Evolutionary conservation across 2,113 vertebrate genomes (phyloP), one percentile per base, ranked within the genome.

Genomic region (Gavialis gangeticus): DNA sequence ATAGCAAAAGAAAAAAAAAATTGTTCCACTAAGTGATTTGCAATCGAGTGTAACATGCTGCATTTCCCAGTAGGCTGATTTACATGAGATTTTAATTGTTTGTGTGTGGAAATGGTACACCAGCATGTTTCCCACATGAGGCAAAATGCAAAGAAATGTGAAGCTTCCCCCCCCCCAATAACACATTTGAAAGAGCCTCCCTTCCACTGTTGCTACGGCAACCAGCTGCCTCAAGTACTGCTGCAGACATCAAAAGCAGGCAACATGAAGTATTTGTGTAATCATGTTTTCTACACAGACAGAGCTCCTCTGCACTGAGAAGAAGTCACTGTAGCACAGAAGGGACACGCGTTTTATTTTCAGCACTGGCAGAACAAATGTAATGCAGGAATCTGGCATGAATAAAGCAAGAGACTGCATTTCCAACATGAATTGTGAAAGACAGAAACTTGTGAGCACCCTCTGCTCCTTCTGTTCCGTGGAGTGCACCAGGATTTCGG

Each of bases 231-330:
- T 78, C 14, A 60, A 92, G 60, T 64, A 66, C 85, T 75, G 25
- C 24, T 82, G 63, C 84, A 93, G 87, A 95, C 92, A 88, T 92
- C 57, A 85, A 82, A 78, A 93, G 75, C 62, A 86, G 63, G 28
- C 94, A 85, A n/a, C 88, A 91, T 78, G 82, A 96, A 97, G 92
- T 95, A 90, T 97, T 96, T 91, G 73, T 84, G 73, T 57, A 95
- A 95, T 87, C 54, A 56, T 77, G 56, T 73, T 95, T 79, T 79
- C 69, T 76, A 84, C 87, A 79, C 78, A 89, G 75, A 91, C 82
- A 84, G 71, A 79, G 87, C 86, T 84, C 67, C 82, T 87, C 91
- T 66, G 87, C 80, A 90, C 75, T 77, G 73, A 89, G 77, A 88
- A 81, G 58, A 93, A 92, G 57, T 34, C 69, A 88, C 37, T 46